Evolutionary conservation across 1,140 invertebrate species (phyloP).

Genomic region (Leptopilina boulardi): DNA sequence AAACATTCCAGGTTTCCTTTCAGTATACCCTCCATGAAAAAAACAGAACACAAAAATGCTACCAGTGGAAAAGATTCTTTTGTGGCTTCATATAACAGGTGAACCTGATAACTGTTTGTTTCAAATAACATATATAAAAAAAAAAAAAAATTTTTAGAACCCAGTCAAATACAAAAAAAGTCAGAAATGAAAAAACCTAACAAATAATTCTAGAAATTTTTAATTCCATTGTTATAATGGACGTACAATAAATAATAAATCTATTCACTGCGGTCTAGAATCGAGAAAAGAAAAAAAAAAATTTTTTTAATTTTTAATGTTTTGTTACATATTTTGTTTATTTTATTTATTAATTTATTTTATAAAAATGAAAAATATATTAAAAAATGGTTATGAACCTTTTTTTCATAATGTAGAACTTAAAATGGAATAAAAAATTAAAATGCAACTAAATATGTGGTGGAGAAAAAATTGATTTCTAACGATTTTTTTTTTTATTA

Average conservation of each 20-base stretch:
- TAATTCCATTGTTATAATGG: neutral
- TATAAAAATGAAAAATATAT: no score
- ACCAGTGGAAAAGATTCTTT: conserved; percentile 16
- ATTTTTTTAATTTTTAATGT: no score
- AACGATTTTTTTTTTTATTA: conserved; percentile 32
- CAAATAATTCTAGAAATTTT: neutral
- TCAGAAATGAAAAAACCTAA: neutral
- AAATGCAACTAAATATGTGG: neutral
- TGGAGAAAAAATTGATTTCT: conserved; percentile 40
- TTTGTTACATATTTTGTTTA: no score
- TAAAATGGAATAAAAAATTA: neutral
- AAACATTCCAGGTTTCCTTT: conserved; percentile 28
- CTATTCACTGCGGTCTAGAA: neutral
- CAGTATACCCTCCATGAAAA: conserved; percentile 17
- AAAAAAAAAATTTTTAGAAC: neutral
- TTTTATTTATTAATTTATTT: no score
- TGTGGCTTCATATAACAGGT: conserved; percentile 15
- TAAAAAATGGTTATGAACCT: no score
- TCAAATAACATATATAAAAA: conserved; percentile 4
- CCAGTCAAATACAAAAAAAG: neutral
- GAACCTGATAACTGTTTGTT: conserved; percentile 12
- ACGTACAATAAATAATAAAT: neutral
- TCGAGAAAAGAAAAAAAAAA: no score
- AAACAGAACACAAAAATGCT: conserved; percentile 27
- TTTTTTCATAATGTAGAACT: no score